Conservation (phyloP, 2,888 invertebrate species). For the Apodemia mormo region DNA sequence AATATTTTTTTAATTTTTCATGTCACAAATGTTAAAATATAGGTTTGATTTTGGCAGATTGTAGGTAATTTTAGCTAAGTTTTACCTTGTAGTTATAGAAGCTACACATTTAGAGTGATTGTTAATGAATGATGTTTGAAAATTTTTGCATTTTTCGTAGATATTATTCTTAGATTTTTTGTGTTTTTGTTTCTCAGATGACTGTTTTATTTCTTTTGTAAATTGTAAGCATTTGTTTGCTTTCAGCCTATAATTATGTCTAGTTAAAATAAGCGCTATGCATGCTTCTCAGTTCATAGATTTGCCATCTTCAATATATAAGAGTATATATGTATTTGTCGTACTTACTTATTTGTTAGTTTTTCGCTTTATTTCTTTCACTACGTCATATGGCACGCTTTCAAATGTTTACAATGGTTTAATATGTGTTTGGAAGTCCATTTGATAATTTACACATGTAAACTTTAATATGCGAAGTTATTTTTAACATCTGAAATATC, state of each 20-base stretch:
- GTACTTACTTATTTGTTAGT: conserved; percentile 78
- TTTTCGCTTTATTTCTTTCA: conserved; percentile 62
- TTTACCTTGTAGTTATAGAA: conserved; percentile 28
- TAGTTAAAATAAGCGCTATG: conserved; percentile 69
- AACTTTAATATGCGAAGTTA: too few species aligned
- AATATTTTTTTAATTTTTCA: conserved; percentile 22
- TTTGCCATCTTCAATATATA: conserved; percentile 69
- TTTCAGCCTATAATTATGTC: conserved; percentile 62
- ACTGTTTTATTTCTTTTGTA: conserved; percentile 64
- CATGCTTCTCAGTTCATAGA: conserved; percentile 81
- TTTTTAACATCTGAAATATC: too few species aligned
- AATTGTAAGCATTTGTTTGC: conserved; percentile 83
- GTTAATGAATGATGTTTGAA: conserved; percentile 46
- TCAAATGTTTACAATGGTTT: conserved; percentile 80
- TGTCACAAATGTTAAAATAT: conserved; percentile 48
- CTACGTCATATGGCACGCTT: conserved; percentile 77
- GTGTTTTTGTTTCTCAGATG: conserved; percentile 48
- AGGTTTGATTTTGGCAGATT: conserved; percentile 37
- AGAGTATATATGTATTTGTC: conserved; percentile 72
- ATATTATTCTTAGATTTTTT: conserved; percentile 45
- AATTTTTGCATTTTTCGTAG: conserved; percentile 40
- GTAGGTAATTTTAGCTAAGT: conserved; percentile 29
- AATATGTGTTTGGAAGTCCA: conserved; percentile 67
- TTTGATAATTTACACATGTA: conserved; percentile 43
- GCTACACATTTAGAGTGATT: conserved; percentile 23